Base-by-base conservation (phyloP, 2,797 vertebrate genomes). In the Botia kubotai region DNA sequence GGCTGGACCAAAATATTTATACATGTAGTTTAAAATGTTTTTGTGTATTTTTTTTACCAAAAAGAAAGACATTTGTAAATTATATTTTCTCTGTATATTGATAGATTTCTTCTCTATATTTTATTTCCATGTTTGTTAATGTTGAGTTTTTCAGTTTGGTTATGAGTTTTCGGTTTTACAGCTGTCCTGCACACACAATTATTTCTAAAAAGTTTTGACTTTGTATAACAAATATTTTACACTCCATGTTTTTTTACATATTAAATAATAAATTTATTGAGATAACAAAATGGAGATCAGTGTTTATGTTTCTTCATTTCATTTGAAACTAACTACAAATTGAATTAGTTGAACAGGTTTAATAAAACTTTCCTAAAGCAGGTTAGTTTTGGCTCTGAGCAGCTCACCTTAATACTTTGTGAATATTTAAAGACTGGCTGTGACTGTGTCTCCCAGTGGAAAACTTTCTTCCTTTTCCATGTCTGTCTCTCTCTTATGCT, bases 401-500 rank as follows among this genome's bases (percentile, higher is more conserved):
- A 17, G 17, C 6, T 3, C 13, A 4, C 10, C 53, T 36, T 2
- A 2, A 19, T 50, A 10, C 4, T 33, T 33, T 33, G 17, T 6
- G 4, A 33, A 26, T 12, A 85, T 90, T 92, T 92, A 89, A 93
- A 91, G 89, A 88, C 89, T 33, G 33, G 4, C 33, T 33, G 33
- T 33, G 33, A 33, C 33, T 33, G 33, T 33, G 4, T 33, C 87
- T 90, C 85, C 84, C 79, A 91, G 90, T 85, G 90, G 33, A 95
- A 95, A 96, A 93, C 94, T 94, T 96, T 96, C 93, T 94, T 91
- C 88, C 87, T 91, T 94, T 93, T 91, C 93, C 39, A 43, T 43
- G 39, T 90, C 93, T 90, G 66, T 83, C 84, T 82, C 85, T 83
- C 70, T 77, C 74, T 74, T 82, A 66, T n/a, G 43, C 43, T 80